Base-by-base conservation (phyloP, 2,888 invertebrate species). In the Hyposoter didymator region DNA sequence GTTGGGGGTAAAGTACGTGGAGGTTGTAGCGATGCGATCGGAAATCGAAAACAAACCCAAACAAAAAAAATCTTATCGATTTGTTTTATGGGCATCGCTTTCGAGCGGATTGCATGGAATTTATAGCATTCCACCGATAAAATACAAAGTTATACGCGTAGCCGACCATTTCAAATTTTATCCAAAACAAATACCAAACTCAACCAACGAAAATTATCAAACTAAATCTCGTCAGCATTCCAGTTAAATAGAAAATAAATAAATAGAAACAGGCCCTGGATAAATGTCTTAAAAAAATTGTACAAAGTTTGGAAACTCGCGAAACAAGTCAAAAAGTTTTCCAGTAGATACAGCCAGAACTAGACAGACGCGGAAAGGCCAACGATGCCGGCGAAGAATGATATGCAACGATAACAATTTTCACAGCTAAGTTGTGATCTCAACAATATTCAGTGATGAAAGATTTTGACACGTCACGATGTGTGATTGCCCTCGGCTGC, bases 391-490 rank as follows among this genome's bases (percentile, higher is more conserved):
- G 22, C 22, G 19, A 14, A 43, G 10, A 66, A 66, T 4, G 28
- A 59, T 28, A 59, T 59, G 43, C 67, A 28, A 22, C 19, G 19
- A 14, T 67, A 67, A 67, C 35, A n/a, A 66, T 66, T 66, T 43
- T 22, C 5, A 66, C 19, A 43, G 10, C 14, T 67, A 49, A 78
- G 74, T 47, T 73, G 69, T 45, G 35, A 64, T 64, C 35, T 28
- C 70, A 19, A 43, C 39, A 66, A 67, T 32, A 47, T 69, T 69
- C 28, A 69, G 28, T 28, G 47, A 69, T 74, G 73, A 78, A 78
- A 78, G 59, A 35, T 39, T 70, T 78, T 59, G 67, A 73, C 67
- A 35, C 47, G 69, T 74, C 73, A 74, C 74, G 74, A 69, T 78
- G 49, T 70, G 74, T 62, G 74, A 83, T 78, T 74, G 78, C 47